These are phyloP conservation scores for Ellobium chinense DNA, from an alignment of 2,888 invertebrate genomes.

Conservation along the genomic window DNA sequence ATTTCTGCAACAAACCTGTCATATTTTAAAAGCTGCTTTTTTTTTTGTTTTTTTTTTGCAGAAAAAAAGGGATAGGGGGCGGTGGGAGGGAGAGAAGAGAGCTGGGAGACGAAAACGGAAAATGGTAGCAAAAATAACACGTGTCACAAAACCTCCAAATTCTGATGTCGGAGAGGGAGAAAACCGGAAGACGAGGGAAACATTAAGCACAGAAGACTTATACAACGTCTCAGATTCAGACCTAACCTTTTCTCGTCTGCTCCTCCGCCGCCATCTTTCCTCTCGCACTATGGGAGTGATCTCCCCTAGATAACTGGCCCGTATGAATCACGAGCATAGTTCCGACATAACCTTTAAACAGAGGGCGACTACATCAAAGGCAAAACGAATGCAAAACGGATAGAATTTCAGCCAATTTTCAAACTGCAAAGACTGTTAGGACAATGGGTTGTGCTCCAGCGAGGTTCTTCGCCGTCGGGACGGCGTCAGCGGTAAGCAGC, in stretches of 20 bases:
- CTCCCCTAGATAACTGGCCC: conserved; percentile 25
- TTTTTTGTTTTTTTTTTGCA: too few species aligned
- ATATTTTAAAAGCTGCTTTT: too few species aligned
- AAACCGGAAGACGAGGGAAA: conserved; percentile 11
- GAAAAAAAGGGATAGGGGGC: too few species aligned
- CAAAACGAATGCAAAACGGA: not conserved
- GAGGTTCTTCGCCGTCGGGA: not conserved
- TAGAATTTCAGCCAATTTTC: conserved; percentile 39
- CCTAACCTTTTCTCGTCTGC: conserved; percentile 26
- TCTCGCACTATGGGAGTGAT: conserved; percentile 23
- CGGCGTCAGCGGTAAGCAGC: not conserved
- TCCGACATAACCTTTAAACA: conserved; percentile 40
- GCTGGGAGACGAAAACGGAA: too few species aligned
- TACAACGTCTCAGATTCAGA: conserved; percentile 5
- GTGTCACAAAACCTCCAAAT: too few species aligned
- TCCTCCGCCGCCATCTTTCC: conserved; percentile 12
- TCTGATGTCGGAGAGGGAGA: too few species aligned
- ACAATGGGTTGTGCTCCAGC: not conserved
- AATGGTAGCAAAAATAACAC: too few species aligned
- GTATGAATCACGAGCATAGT: not conserved
- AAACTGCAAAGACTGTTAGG: conserved; percentile 20
- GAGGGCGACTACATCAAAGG: conserved; percentile 12
- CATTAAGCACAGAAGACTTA: conserved; percentile 16
- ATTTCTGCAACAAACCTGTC: too few species aligned
- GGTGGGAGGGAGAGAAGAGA: too few species aligned